A percentile compares a stretch with the other conserved stretches of the same genome.
Conservation (phyloP, 35 echinoderm and acorn worm genomes). For the Apostichopus californicus region DNA sequence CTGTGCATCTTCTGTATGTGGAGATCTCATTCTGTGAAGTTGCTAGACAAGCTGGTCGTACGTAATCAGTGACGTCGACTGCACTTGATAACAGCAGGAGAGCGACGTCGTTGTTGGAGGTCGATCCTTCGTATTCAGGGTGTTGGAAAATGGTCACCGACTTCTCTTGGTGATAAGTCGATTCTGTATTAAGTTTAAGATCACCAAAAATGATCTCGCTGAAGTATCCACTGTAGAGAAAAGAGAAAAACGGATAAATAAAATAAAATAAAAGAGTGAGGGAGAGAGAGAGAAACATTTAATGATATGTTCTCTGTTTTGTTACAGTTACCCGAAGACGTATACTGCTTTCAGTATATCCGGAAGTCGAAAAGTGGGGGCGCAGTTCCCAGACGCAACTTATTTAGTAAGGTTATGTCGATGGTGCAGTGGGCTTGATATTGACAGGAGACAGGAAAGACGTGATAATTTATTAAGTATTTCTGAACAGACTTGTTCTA, state of each 20-base stretch:
- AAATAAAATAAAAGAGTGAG: too few relatives aligned
- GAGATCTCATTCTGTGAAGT: constrained; percentile 4
- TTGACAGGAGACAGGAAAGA: too few relatives aligned
- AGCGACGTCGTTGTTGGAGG: constrained; percentile 34
- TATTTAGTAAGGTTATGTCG: too few relatives aligned
- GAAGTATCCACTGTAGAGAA: constrained; percentile 15
- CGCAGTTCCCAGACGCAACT: too few relatives aligned
- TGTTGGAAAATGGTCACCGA: constrained; percentile 10
- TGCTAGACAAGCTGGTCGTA: constrained; percentile 50
- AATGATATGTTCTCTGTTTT: too few relatives aligned
- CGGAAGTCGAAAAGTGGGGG: too few relatives aligned
- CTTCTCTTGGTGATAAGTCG: not conserved
- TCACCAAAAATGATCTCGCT: not conserved
- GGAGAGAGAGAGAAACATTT: too few relatives aligned
- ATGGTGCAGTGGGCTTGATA: too few relatives aligned
- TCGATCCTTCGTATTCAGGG: not conserved
- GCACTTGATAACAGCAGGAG: not conserved
- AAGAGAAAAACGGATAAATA: not conserved
- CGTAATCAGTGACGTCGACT: constrained; percentile 21
- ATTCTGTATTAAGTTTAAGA: not conserved
- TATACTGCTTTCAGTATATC: too few relatives aligned
- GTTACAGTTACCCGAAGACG: too few relatives aligned
- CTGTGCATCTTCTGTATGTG: constrained; percentile 11
- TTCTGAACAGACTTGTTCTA: too few relatives aligned
- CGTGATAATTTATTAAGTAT: too few relatives aligned